phyloP scores from a whole-genome alignment of 2,888 invertebrate species.

The Pyrrhia umbra region DNA sequence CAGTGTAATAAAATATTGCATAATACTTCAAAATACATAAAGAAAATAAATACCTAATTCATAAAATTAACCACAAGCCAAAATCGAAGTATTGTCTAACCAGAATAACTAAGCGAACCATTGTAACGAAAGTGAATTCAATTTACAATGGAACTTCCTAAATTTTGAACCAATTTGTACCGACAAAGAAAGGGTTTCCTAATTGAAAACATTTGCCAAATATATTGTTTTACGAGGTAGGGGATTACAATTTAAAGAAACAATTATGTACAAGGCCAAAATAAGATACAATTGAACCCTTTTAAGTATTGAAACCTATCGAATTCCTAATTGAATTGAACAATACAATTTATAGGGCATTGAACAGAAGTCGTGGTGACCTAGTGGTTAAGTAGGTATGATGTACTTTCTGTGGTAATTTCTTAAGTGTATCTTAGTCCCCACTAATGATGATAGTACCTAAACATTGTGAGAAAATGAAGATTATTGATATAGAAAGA shows the following conservation, averaged over 20 bases:
- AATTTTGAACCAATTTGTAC: slow-evolving; percentile 38
- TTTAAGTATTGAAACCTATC: neutral
- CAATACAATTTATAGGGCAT: neutral
- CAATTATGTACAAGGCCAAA: slow-evolving; percentile 1
- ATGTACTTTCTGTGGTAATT: too few species aligned
- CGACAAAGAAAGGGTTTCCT: slow-evolving; percentile 12
- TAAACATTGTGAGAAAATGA: too few species aligned
- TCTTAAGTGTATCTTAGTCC: too few species aligned
- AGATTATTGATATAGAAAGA: too few species aligned
- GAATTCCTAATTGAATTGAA: neutral
- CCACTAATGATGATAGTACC: too few species aligned
- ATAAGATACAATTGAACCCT: neutral
- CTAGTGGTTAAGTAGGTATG: too few species aligned
- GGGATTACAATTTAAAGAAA: neutral
- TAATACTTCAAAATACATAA: too few species aligned
- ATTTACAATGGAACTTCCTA: slow-evolving; percentile 31
- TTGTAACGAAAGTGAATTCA: slow-evolving; percentile 26
- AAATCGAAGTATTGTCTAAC: slow-evolving; percentile 19
- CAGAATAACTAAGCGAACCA: slow-evolving; percentile 17
- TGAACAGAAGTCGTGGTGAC: too few species aligned
- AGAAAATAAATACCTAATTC: too few species aligned
- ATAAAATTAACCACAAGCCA: neutral
- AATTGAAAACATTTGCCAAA: slow-evolving; percentile 36
- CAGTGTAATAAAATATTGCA: too few species aligned
- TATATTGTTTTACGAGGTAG: slow-evolving; percentile 23